phyloP scores from a whole-genome alignment of 2,797 vertebrate species.

The Cuniculus paca region DNA sequence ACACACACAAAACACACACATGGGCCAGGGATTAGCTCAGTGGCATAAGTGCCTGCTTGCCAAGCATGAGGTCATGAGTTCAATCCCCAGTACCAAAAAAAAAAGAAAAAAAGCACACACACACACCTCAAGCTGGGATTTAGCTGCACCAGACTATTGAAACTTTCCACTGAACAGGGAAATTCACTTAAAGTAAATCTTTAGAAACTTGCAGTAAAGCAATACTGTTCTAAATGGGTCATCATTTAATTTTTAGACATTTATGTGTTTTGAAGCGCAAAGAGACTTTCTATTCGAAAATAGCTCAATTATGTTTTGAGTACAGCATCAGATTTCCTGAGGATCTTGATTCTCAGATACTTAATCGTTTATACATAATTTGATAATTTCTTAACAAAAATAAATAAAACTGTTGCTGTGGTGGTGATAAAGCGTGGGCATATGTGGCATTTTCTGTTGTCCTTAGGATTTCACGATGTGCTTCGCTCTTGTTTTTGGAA shows the following conservation, averaged over 20 bases:
- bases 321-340: conserved; percentile 81
- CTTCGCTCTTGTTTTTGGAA: conserved; percentile 54
- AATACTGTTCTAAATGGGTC: conserved; percentile 71
- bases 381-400: conserved; percentile 78
- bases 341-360: conserved; percentile 75
- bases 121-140: not conserved
- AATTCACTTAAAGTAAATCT: conserved; percentile 37
- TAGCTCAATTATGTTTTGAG: conserved; percentile 83
- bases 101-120: too few relatives aligned
- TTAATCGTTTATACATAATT: conserved; percentile 79
- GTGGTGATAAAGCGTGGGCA: not conserved
- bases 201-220: conserved; percentile 49
- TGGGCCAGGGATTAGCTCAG: too few relatives aligned
- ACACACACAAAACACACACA: not conserved
- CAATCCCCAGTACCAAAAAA: too few relatives aligned
- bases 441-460: conserved; percentile 51
- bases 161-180: conserved; percentile 9
- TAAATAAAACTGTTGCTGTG: conserved; percentile 55
- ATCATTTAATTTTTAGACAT: conserved; percentile 79
- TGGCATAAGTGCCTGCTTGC: too few relatives aligned
- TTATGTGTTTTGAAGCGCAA: conserved; percentile 75
- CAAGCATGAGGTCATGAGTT: too few relatives aligned
- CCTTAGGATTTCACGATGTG: conserved; percentile 22
- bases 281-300: conserved; percentile 80
- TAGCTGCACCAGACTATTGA: not conserved